Base-by-base conservation (phyloP, 1,140 invertebrate species). In the Cepaea nemoralis region DNA sequence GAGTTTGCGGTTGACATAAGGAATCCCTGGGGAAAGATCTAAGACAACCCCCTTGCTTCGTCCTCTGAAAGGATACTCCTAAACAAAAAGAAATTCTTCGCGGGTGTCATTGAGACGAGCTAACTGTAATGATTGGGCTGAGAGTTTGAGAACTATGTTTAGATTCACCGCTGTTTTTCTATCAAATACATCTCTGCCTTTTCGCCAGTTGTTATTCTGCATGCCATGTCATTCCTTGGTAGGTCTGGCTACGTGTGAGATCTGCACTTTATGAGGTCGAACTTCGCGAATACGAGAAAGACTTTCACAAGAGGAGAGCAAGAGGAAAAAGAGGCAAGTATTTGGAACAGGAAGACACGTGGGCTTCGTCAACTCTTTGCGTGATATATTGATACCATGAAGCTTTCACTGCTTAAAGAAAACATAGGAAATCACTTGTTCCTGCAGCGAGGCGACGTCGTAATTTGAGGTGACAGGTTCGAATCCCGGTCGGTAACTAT, bases 11-110 rank as follows among this genome's bases (percentile, higher is more conserved):
- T 59, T 12, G 55, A 59, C 12, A 59, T 24, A 19, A 59, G 55
- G 55, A 12, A 59, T 19, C 55, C 55, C 55, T 59, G 55, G 55
- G 55, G 55, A 24, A 59, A 59, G 55, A 59, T 59, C 55, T n/a
- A 59, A 59, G 22, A 8, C 42, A 10, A n/a, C n/a, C 19, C 8
- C 42, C 42, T 45, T 45, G 42, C 22, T 24, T 59, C 55, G 14
- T 12, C 55, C n/a, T 59, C 55, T 59, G 5, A 5, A 12, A n/a
- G 12, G n/a, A 59, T 24, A 59, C n/a, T 59, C 55, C 22, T 5
- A 59, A n/a, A 12, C 5, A 12, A n/a, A 59, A 59, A 59, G 55
- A n/a, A 12, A 59, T 59, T 59, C 55, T 59, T 45, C n/a, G 55
- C 55, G 14, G 55, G 55, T 19, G 22, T 59, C 55, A 24, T 24